Conservation (phyloP, 30 jellyfish, hydroid and myxozoan genomes). For the Hydractinia symbiolongicarpus region DNA sequence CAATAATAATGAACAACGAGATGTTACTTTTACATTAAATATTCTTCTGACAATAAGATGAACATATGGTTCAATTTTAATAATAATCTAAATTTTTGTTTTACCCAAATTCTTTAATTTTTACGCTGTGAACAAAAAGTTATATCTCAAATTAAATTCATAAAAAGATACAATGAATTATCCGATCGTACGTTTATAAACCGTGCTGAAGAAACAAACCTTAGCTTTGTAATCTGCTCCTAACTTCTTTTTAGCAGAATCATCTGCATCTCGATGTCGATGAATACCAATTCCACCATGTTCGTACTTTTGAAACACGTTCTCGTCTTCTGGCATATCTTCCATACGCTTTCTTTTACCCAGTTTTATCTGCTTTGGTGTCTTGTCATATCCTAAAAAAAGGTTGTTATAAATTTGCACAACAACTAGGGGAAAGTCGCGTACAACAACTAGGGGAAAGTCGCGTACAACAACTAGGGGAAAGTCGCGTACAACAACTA, state of each 20-base stretch:
- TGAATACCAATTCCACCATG: constrained; percentile 92
- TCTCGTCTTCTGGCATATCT: constrained; percentile 41
- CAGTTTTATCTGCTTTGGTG: constrained; percentile 36
- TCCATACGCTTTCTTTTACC: constrained; percentile 38
- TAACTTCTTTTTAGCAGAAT: not conserved
- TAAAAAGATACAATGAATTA: too few species aligned
- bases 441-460: not conserved
- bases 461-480: too few species aligned
- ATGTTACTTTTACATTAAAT: too few species aligned
- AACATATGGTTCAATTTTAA: too few species aligned
- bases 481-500: too few species aligned
- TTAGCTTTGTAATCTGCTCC: constrained; percentile 79
- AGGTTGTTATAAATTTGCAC: not conserved
- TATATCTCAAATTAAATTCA: too few species aligned
- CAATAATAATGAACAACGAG: too few species aligned
- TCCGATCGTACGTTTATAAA: not conserved
- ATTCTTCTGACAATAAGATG: too few species aligned
- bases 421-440: not conserved
- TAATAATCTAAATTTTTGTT: too few species aligned
- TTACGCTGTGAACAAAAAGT: too few species aligned
- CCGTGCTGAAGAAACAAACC: constrained; percentile 21
- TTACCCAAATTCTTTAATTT: too few species aligned
- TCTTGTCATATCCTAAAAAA: constrained; percentile 34
- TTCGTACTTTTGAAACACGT: not conserved
- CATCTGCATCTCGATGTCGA: constrained; percentile 30